Base-by-base conservation (phyloP, 2,113 vertebrate species). In the Microcebus murinus region DNA sequence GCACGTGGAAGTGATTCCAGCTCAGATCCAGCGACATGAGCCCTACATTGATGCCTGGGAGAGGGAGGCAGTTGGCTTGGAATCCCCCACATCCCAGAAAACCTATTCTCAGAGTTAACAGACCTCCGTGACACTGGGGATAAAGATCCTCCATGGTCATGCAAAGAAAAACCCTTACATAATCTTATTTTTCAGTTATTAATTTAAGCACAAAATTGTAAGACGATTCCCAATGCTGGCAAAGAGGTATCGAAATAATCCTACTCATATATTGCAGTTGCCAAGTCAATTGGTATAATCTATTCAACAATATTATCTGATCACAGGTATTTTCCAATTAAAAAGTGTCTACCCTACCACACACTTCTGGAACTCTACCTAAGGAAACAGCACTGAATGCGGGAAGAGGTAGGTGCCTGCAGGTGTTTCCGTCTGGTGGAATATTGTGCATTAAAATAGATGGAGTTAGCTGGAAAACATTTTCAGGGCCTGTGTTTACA, bases 1-100 rank as follows among this genome's bases (percentile, higher is more conserved):
- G 99, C 97, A 98, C 98, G 84, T 98, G 98, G 67, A 99, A 97
- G 48, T 99, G 98, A 97, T 99, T 99, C 99, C 99, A 99, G 96
- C 99, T 99, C 71, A 99, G 98, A 95, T 99, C 97, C 94, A 99
- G 97, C 8, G 98, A 81, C 95, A 99, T 98, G 65, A 99, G 96
- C n/a, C 98, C 98, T 83, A 99, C 98, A 9, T 99, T 99, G 96
- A 98, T 98, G 88, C 98, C 99, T 99, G 94, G 48, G 82, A 91
- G 92, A 92, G 50, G 87, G n/a, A 88, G 71, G 79, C 14, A 4
- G n/a, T 95, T 77, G 81, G 76, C 12, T 95, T 13, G 92, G 87
- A 9, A 8, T 45, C 45, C 23, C 6, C 23, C 17, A 76, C 23
- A 1, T 12, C 82, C 48, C 63, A 14, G 45, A 76, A 39, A 84